Evolutionary conservation across 2,113 vertebrate genomes (phyloP), one percentile per base, ranked within the genome.

Genomic region (Apaloderma vittatum): DNA sequence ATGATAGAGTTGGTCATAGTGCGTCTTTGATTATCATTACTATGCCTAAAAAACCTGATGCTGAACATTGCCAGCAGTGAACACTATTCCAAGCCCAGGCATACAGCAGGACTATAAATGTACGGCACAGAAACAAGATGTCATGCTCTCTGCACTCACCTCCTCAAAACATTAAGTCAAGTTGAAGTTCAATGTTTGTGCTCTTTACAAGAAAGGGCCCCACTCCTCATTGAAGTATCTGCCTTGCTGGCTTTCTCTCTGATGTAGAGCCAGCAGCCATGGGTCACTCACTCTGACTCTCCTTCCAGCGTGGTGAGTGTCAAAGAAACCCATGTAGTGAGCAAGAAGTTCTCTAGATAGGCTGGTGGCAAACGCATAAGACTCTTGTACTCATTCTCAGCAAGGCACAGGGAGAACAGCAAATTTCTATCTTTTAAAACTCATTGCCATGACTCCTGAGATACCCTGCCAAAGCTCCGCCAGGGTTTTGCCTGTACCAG

Each of bases 281-380:
- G 1, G 8, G 11, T 88, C 36, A 49, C 1, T 0, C 16, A 27
- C 3, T 15, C 24, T 59, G 14, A 40, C 8, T 70, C 15, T 3
- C 6, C 30, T 70, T 68, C 40, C 54, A 18, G 12, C 24, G 16
- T 27, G 11, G 57, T 49, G 12, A 72, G 11, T 8, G 22, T 40
- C 40, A 83, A 59, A 82, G 24, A 79, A 79, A 76, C 5, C 22
- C n/a, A 6, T 0, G 2, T 65, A 24, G 9, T 66, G 67, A 58
- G 16, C 20, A 66, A 84, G 15, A 29, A 68, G 15, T 9, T 37
- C 15, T 66, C 23, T 67, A 61, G 68, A 62, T 46, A 15, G 73
- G 7, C 7, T 61, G 43, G n/a, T 52, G 15, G 16, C 16, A 76
- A 86, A 80, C 65, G 7, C 32, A 1, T n/a, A 13, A 65, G 2